Evolutionary conservation across 1,140 invertebrate genomes (phyloP).

Genomic region (Aplysia californica): DNA sequence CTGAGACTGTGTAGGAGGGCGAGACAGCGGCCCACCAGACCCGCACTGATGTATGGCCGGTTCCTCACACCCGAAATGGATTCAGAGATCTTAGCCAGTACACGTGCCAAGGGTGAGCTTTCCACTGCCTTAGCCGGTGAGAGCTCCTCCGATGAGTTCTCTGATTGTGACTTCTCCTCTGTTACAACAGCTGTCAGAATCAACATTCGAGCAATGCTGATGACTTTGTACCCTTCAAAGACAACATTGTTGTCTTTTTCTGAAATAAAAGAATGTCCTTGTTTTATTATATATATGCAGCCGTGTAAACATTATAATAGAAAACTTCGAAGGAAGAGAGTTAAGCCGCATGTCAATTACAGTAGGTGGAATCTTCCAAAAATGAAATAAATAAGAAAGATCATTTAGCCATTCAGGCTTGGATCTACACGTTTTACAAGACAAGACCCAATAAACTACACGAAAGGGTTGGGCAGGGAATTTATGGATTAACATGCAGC

Average conservation of each 20-base stretch:
- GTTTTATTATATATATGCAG: too few species aligned
- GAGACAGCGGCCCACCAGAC: slow-evolving; percentile 6
- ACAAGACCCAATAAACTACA: too few species aligned
- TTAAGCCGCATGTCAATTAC: too few species aligned
- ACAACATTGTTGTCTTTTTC: neutral
- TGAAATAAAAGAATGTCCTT: neutral
- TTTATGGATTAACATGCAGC: too few species aligned
- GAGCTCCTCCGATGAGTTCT: neutral
- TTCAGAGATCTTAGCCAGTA: neutral
- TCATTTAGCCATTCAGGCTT: too few species aligned
- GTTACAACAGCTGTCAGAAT: slow-evolving; percentile 11
- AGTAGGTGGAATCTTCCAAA: too few species aligned
- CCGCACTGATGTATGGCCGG: slow-evolving; percentile 1
- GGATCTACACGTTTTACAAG: too few species aligned
- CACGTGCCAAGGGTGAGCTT: neutral
- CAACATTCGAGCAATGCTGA: slow-evolving; percentile 18
- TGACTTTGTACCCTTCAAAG: slow-evolving; percentile 4
- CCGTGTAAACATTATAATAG: too few species aligned
- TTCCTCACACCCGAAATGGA: neutral
- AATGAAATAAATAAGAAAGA: too few species aligned
- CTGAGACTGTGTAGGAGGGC: slow-evolving; percentile 7
- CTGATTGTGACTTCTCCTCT: neutral
- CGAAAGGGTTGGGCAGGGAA: too few species aligned
- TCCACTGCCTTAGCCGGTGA: neutral
- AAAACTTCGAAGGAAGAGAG: too few species aligned